Evolutionary conservation across 2,888 invertebrate species (phyloP).

Genomic region (Cosmia pyralina): DNA sequence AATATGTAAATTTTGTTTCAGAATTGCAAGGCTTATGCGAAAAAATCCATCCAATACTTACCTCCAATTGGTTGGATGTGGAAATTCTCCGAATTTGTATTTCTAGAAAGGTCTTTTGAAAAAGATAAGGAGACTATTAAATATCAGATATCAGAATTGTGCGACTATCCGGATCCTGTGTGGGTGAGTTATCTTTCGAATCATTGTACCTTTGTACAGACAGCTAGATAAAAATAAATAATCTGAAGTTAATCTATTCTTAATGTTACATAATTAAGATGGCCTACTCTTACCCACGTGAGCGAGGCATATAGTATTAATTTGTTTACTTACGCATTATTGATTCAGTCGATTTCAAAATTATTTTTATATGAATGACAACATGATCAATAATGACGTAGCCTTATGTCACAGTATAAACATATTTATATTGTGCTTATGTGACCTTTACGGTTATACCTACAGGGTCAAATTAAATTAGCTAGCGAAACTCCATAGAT

Average conservation of each 20-base stretch:
- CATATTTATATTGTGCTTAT: background rate
- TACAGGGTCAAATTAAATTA: too few species aligned
- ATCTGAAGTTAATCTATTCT: slow-evolving; percentile 36
- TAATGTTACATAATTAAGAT: slow-evolving; percentile 26
- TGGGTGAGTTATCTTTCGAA: slow-evolving; percentile 91
- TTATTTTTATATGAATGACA: background rate
- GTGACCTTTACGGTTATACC: slow-evolving; percentile 15
- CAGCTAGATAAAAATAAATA: slow-evolving; percentile 32
- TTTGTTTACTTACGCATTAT: slow-evolving; percentile 13
- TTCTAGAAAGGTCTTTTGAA: slow-evolving; percentile 97
- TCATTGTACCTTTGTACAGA: slow-evolving; percentile 20
- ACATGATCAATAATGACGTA: background rate
- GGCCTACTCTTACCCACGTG: background rate
- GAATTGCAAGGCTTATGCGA: slow-evolving; percentile 98
- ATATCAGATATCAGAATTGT: slow-evolving; percentile 94
- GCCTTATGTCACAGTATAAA: background rate
- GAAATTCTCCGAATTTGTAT: slow-evolving; percentile 98
- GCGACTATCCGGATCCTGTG: slow-evolving; percentile 97
- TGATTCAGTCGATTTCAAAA: slow-evolving; percentile 8
- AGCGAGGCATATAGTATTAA: background rate
- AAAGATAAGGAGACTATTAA: slow-evolving; percentile 96
- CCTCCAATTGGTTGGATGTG: slow-evolving; percentile 99
- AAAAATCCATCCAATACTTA: slow-evolving; percentile 96
- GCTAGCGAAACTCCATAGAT: too few species aligned
- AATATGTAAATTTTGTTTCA: slow-evolving; percentile 80